Conservation (phyloP, 2,888 invertebrate species). For the Sepiola atlantica region DNA sequence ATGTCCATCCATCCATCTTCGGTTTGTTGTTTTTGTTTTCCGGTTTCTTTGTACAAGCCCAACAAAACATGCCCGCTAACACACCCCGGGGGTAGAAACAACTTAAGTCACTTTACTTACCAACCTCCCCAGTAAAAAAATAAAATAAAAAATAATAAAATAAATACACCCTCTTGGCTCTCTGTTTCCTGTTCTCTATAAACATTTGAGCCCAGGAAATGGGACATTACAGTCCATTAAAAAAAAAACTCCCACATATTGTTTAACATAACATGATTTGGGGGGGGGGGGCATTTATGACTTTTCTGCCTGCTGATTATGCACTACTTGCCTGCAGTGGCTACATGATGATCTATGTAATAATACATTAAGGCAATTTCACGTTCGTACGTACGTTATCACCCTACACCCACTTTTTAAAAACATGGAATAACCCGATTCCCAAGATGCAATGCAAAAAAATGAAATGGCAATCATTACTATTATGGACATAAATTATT, state of each 20-base stretch:
- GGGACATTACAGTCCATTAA: neutral
- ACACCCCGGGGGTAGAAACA: neutral
- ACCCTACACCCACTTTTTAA: too few species aligned
- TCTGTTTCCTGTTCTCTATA: neutral
- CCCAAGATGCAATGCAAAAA: neutral
- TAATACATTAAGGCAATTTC: too few species aligned
- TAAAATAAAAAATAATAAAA: too few species aligned
- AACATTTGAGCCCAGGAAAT: neutral
- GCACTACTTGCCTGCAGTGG: neutral
- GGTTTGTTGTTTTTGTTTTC: neutral
- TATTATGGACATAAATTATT: too few species aligned
- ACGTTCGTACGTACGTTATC: too few species aligned
- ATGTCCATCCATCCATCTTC: neutral
- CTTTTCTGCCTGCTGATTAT: neutral
- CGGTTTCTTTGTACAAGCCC: neutral
- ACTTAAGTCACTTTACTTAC: neutral
- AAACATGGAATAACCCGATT: neutral
- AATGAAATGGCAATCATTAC: neutral
- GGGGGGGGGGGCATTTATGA: neutral
- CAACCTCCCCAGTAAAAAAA: neutral
- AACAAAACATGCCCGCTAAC: neutral
- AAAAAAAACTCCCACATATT: neutral
- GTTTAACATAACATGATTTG: neutral
- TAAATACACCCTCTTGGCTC: neutral
- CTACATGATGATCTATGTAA: neutral